Base-by-base conservation (phyloP, 2,113 vertebrate species). In the Eptesicus fuscus region DNA sequence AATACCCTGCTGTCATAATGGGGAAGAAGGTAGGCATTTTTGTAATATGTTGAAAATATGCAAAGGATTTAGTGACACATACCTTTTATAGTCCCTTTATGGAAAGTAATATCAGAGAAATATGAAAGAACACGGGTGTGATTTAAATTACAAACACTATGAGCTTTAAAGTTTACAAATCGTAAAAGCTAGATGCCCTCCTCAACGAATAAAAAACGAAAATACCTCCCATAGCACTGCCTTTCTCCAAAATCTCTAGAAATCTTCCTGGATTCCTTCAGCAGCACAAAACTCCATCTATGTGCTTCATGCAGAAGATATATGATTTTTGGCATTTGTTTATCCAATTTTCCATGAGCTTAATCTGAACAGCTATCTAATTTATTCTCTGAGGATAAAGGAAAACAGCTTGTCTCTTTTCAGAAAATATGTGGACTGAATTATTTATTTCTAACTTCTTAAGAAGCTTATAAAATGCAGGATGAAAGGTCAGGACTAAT, bases 401-500 rank as follows among this genome's bases (percentile, higher is more conserved):
- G 97, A 97, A 97, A 98, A 92, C 95, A 98, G 96, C 97, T 93
- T 97, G 93, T 90, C 95, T 98, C 95, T 93, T 97, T 92, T 95
- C 49, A 93, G 96, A 98, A 96, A 97, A 97, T 97, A 94, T 94
- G 90, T 93, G 94, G 91, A 88, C 35, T 98, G 96, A 98, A 98
- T 98, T 98, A 98, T 98, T 98, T 98, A 98, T 97, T 96, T 98
- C 95, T 95, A 94, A 83, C 91, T 97, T 98, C 96, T 65, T 98
- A 98, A 98, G 98, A 96, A 97, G 97, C 97, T 98, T 98, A 98
- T 88, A 97, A 97, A 90, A 97, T 4, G 0, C 85, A 90, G 90
- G 95, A 98, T 98, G 97, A 97, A 97, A 98, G 96, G 97, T 97
- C 97, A 98, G 93, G 95, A 97, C 96, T 98, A 98, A 98, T 98